Evolutionary conservation across 2,113 vertebrate genomes (phyloP).

Genomic region (Ammodytes marinus): DNA sequence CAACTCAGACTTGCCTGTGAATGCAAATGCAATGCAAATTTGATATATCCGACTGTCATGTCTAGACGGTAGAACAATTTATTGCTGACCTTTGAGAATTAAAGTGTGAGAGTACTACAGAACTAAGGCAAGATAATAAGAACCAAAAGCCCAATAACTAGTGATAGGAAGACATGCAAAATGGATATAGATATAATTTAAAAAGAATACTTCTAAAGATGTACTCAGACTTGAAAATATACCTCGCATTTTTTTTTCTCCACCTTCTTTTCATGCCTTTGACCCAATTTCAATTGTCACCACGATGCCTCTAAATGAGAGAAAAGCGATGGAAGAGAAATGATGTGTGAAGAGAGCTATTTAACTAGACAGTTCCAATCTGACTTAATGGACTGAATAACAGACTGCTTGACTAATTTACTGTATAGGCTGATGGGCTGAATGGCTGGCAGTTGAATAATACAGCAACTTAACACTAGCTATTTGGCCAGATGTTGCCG

Average conservation of each 20-base stretch:
- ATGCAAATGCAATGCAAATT: not conserved
- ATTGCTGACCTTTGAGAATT: not conserved
- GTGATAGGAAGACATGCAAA: not conserved
- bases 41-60: no score
- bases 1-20: not conserved
- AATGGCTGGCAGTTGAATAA: slow-evolving; percentile 37
- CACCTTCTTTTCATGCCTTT: slow-evolving; percentile 30
- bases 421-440: slow-evolving; percentile 43
- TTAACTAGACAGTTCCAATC: slow-evolving; percentile 60
- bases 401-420: slow-evolving; percentile 71
- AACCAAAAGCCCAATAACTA: not conserved
- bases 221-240: slow-evolving; percentile 10
- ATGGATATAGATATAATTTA: not conserved
- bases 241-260: slow-evolving; percentile 5
- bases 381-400: slow-evolving; percentile 71
- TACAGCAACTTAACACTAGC: not conserved
- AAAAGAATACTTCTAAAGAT: not conserved
- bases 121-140: not conserved
- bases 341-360: slow-evolving; percentile 70
- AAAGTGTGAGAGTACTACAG: not conserved
- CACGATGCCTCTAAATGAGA: slow-evolving; percentile 40
- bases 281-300: slow-evolving; percentile 26
- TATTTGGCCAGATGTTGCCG: not conserved
- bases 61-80: not conserved
- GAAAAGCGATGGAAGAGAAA: slow-evolving; percentile 47